Percentiles rank a stretch among this genome's conserved stretches.
Conservation (phyloP, 2,797 vertebrate species). For the Poeciliopsis infans region DNA sequence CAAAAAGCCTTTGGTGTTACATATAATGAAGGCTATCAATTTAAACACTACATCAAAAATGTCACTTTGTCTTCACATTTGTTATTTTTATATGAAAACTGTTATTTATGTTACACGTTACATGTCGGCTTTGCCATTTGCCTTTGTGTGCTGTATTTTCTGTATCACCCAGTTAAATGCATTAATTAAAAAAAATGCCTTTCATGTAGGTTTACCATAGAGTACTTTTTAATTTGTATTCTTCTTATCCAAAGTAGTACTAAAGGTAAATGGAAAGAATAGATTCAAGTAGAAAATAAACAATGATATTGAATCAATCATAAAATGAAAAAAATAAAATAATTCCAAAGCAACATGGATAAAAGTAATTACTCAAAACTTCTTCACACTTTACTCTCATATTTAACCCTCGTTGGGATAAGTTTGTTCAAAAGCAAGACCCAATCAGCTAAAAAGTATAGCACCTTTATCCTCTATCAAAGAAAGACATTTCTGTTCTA, state of each 20-base stretch:
- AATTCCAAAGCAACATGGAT: not conserved
- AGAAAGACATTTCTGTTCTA: slow-evolving; percentile 24
- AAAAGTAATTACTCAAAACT: slow-evolving; percentile 13
- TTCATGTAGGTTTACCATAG: not conserved
- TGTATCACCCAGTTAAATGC: not conserved
- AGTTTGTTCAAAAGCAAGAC: slow-evolving; percentile 25
- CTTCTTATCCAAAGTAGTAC: not conserved
- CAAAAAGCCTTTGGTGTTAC: not conserved
- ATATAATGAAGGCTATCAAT: not conserved
- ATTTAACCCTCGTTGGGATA: slow-evolving; percentile 20
- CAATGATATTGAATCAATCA: not conserved
- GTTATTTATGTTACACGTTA: not conserved
- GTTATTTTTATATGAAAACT: not conserved
- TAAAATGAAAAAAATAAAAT: not conserved
- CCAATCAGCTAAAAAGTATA: slow-evolving; percentile 48
- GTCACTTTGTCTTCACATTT: not conserved
- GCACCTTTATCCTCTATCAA: slow-evolving; percentile 6
- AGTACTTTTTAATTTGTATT: not conserved
- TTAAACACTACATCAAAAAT: not conserved
- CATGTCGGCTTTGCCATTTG: not conserved
- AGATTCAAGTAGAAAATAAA: not conserved
- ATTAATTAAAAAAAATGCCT: not conserved
- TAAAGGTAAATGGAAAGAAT: not conserved
- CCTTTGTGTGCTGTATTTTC: not conserved
- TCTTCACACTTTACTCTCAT: not conserved